Base-by-base conservation (phyloP, 2,797 vertebrate species). In the Sebastes itinus region DNA sequence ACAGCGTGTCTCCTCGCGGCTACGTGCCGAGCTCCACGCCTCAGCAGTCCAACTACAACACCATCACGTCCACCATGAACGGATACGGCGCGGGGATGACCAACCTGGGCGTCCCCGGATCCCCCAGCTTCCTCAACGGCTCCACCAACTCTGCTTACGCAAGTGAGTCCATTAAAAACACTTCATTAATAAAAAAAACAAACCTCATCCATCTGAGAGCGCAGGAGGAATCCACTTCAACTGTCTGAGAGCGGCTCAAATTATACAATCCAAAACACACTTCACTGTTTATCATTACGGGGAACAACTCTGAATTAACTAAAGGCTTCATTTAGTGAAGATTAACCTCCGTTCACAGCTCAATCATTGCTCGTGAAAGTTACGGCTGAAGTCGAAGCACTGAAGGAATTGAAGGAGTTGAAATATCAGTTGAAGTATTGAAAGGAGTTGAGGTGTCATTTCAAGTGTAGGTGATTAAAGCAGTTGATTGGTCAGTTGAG, bases 91-190 rank as follows among this genome's bases (percentile, higher is more conserved):
- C 96, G 0, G 95, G 95, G 27, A 97, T 98, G 96, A 95, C 96
- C 72, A 96, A 97, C 85, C 97, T 99, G 52, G 97, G 97, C 0
- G 97, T 98, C 3, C 97, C 98, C 0, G 97, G 96, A 3, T 99
- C 98, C 23, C 98, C 98, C 30, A 97, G 97, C 92, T 99, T 99
- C 95, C 97, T 99, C 89, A 99, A 97, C 13, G 98, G 98, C 77
- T 97, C 98, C 86, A 94, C 97, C 93, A 98, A 97, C 92, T 98
- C 98, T 4, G 97, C 98, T 76, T 99, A 99, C 28, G 97, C 97
- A 95, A 98, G 98, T 99, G 94, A 98, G 98, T 97, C 11, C 2
- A 1, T 22, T 23, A 1, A n/a, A 13, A 10, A 6, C 7, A 4
- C 2, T 22, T 18, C 5, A 25, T 33, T 52, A 7, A 12, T 8